Evolutionary conservation across 1,140 invertebrate genomes (phyloP).

Genomic region (Zaprionus davidi): DNA sequence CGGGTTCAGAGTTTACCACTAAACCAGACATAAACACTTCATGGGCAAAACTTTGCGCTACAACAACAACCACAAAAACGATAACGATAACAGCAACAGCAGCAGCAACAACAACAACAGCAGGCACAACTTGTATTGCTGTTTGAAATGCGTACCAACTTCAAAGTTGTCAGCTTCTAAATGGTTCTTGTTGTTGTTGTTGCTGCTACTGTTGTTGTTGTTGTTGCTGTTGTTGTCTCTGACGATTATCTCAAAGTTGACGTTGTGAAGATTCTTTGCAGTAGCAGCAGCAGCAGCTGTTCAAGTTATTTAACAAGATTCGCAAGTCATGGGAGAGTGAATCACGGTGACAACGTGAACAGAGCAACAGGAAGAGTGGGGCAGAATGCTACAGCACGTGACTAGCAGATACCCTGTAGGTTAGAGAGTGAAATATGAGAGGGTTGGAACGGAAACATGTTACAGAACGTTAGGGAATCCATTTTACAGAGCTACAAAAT

Average conservation of each 20-base stretch:
- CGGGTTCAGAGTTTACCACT: conserved; percentile 40
- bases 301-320: conserved; percentile 9
- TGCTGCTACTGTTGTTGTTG: conserved; percentile 8
- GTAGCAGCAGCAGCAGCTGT: conserved; percentile 25
- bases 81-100: conserved; percentile 1
- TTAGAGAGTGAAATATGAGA: background rate
- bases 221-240: background rate
- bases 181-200: conserved; percentile 18
- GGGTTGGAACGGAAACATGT: too few relatives aligned
- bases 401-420: conserved; percentile 10
- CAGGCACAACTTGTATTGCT: conserved; percentile 8
- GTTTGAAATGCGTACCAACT: conserved; percentile 35
- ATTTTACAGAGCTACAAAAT: too few relatives aligned
- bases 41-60: conserved; percentile 28
- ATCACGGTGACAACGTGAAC: background rate
- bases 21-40: conserved; percentile 74
- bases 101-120: conserved; percentile 15
- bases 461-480: too few relatives aligned
- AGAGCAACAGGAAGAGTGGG: conserved; percentile 6
- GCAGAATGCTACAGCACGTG: background rate
- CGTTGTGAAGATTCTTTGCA: background rate
- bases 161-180: conserved; percentile 42
- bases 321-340: conserved; percentile 14
- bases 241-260: conserved; percentile 29
- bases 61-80: conserved; percentile 16